A percentile compares a stretch with the other conserved stretches of the same genome.
These are phyloP conservation scores for Thaumatotibia leucotreta DNA, from an alignment of 1,140 invertebrate species.

Conservation along the genomic window DNA sequence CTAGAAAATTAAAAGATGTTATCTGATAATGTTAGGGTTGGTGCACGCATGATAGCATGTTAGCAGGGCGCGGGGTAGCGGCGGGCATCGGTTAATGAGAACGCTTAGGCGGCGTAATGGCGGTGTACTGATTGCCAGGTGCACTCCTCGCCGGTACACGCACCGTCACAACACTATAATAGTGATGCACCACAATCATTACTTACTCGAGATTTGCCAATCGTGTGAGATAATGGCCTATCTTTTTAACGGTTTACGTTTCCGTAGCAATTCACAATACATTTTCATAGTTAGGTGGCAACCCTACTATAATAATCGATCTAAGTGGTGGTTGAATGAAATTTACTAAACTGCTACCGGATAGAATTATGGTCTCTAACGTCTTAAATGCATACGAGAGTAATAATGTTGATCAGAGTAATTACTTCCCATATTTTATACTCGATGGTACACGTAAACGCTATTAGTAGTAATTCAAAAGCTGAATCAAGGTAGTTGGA, in stretches of 20 bases:
- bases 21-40: constrained; percentile 26
- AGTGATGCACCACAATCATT: constrained; percentile 32
- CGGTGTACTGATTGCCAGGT: constrained; percentile 40
- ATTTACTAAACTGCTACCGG: not conserved
- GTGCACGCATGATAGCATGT: constrained; percentile 18
- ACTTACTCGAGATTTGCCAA: not conserved
- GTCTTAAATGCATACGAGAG: not conserved
- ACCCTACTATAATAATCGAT: not conserved
- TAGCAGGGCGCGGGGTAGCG: constrained; percentile 11
- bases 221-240: not conserved
- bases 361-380: not conserved
- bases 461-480: not conserved
- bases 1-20: constrained; percentile 32
- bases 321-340: not conserved
- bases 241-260: not conserved
- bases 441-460: not conserved
- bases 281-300: not conserved
- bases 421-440: not conserved
- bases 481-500: not conserved
- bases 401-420: not conserved
- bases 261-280: not conserved
- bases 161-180: constrained; percentile 31
- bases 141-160: constrained; percentile 29
- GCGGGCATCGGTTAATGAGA: constrained; percentile 37
- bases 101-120: constrained; percentile 47